Evolutionary conservation across 1,140 invertebrate species (phyloP).

Genomic region (Arion vulgaris): DNA sequence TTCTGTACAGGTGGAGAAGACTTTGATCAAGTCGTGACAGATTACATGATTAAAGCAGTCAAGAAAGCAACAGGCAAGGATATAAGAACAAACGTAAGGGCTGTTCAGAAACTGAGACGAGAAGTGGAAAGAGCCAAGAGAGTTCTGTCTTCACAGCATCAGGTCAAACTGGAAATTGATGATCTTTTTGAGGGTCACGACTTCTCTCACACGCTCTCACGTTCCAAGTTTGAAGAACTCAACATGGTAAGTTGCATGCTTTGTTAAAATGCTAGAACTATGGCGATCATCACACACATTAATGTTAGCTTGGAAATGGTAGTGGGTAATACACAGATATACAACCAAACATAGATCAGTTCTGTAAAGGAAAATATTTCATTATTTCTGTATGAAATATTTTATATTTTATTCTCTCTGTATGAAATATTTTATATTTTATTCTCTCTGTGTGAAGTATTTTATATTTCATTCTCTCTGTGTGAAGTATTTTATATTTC

Average conservation of each 20-base stretch:
- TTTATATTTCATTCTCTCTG: no score
- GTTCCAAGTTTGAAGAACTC: conserved; percentile 99
- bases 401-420: no score
- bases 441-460: no score
- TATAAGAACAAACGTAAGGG: conserved; percentile 92
- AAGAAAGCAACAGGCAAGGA: conserved; percentile 99
- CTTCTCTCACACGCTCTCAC: conserved; percentile 96
- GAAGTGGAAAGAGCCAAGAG: conserved; percentile 99
- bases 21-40: conserved; percentile 98
- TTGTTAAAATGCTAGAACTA: no score
- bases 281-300: no score
- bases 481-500: no score
- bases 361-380: no score
- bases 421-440: no score
- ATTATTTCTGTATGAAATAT: no score
- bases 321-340: no score
- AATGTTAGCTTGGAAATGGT: no score
- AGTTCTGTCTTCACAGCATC: conserved; percentile 93
- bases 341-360: no score
- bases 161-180: conserved; percentile 98
- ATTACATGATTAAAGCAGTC: conserved; percentile 97
- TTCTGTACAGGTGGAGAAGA: conserved; percentile 97
- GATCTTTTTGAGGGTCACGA: conserved; percentile 98
- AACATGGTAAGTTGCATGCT: conserved; percentile 86
- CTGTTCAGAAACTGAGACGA: conserved; percentile 94